A percentile compares a stretch with the other conserved stretches of the same genome.
Evolutionary conservation across 2,888 invertebrate species (phyloP).

Genomic region (Napeogenes sylphis): DNA sequence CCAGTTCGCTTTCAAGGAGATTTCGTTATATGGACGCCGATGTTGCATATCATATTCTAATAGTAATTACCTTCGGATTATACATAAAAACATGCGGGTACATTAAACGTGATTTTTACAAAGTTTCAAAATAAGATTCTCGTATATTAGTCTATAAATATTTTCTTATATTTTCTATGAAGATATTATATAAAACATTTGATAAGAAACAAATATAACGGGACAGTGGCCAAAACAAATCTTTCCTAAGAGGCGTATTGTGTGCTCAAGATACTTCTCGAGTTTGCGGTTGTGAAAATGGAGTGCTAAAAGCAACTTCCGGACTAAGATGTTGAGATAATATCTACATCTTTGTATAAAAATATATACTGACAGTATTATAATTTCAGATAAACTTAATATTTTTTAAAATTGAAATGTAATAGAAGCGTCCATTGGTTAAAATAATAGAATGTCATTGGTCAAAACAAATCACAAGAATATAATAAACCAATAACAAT

Average conservation of each 20-base stretch:
- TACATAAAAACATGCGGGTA: too few relatives aligned
- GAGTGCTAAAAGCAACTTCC: conserved; percentile 2
- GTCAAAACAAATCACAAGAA: background rate
- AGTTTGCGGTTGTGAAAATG: conserved; percentile 10
- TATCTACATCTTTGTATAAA: background rate
- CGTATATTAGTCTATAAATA: too few relatives aligned
- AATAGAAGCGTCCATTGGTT: too few relatives aligned
- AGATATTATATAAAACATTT: too few relatives aligned
- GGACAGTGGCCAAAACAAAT: conserved; percentile 22
- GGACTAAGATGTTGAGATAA: background rate
- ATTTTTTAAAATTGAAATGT: background rate
- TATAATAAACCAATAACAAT: background rate
- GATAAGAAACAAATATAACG: background rate
- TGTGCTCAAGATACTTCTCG: conserved; percentile 7
- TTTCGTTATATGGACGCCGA: background rate
- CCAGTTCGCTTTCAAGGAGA: background rate
- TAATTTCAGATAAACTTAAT: background rate
- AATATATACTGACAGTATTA: background rate
- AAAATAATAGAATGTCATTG: too few relatives aligned
- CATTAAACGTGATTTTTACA: too few relatives aligned
- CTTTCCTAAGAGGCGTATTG: conserved; percentile 16
- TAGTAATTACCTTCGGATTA: too few relatives aligned
- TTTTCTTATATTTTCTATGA: too few relatives aligned
- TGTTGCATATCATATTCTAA: too few relatives aligned
- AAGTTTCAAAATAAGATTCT: too few relatives aligned